A percentile compares a stretch with the other conserved stretches of the same genome.
Conservation (phyloP, 2,797 vertebrate genomes). For the Gallinago stenura region DNA sequence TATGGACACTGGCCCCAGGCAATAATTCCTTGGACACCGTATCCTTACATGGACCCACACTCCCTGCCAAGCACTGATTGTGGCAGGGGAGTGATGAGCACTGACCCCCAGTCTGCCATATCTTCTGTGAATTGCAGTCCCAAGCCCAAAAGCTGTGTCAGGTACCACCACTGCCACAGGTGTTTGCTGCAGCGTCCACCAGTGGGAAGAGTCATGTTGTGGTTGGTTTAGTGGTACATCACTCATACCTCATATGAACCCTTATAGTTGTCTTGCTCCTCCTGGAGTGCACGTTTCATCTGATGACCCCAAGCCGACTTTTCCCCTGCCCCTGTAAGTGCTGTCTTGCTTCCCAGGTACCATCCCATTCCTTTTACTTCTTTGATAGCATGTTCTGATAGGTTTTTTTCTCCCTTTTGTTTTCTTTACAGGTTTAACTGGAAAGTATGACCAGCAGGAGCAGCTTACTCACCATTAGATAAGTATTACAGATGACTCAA, state of each 20-base stretch:
- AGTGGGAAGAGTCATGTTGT: not conserved
- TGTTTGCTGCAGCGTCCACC: not conserved
- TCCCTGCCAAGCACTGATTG: not conserved
- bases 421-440: constrained; percentile 65
- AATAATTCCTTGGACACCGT: fast-evolving
- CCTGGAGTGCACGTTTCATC: not conserved
- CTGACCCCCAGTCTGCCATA: fast-evolving
- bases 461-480: constrained; percentile 67
- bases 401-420: not conserved
- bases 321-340: not conserved
- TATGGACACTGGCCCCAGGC: not conserved
- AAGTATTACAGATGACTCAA: constrained; percentile 67
- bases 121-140: not conserved
- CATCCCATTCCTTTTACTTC: not conserved
- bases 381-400: constrained; percentile 16
- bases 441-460: not conserved
- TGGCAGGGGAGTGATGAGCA: not conserved
- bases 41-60: not conserved
- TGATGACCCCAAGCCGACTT: not conserved
- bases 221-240: not conserved
- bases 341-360: not conserved
- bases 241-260: not conserved
- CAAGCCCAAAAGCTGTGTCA: not conserved
- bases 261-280: not conserved
- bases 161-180: not conserved